These are phyloP conservation scores for Paracentrotus lividus DNA, from an alignment of 53 echinoderm and acorn worm genomes.

Conservation along the genomic window DNA sequence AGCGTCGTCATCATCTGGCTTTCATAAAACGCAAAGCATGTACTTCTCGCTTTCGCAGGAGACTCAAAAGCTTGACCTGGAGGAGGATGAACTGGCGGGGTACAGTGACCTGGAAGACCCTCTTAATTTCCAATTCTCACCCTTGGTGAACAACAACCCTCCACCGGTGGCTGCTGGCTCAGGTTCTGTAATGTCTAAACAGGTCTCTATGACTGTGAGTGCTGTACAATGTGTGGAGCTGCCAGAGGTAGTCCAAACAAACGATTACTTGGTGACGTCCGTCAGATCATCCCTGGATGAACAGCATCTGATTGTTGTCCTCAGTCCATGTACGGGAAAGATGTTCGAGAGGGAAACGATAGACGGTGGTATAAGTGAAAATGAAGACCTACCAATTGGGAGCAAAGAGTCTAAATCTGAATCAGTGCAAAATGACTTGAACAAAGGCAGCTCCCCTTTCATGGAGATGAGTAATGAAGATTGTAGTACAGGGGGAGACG, in stretches of 20 bases:
- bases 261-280: constrained; percentile 75
- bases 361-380: constrained; percentile 57
- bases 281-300: constrained; percentile 79
- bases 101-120: constrained; percentile 75
- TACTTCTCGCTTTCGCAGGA: constrained; percentile 82
- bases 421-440: constrained; percentile 86
- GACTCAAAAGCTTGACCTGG: constrained; percentile 86
- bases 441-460: constrained; percentile 76
- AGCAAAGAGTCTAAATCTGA: constrained; percentile 66
- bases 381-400: not conserved
- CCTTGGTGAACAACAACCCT: constrained; percentile 61
- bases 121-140: constrained; percentile 25
- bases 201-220: constrained; percentile 65
- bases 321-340: constrained; percentile 72
- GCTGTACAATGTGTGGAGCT: constrained; percentile 85
- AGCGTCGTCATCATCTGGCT: constrained; percentile 69
- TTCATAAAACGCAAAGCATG: constrained; percentile 72
- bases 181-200: constrained; percentile 48
- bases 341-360: constrained; percentile 50
- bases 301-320: constrained; percentile 80
- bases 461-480: constrained; percentile 36
- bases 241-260: constrained; percentile 70
- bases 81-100: constrained; percentile 80
- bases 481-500: constrained; percentile 53
- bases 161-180: constrained; percentile 18